Conservation (phyloP, 2,888 invertebrate species). For the Ochropacha duplaris region DNA sequence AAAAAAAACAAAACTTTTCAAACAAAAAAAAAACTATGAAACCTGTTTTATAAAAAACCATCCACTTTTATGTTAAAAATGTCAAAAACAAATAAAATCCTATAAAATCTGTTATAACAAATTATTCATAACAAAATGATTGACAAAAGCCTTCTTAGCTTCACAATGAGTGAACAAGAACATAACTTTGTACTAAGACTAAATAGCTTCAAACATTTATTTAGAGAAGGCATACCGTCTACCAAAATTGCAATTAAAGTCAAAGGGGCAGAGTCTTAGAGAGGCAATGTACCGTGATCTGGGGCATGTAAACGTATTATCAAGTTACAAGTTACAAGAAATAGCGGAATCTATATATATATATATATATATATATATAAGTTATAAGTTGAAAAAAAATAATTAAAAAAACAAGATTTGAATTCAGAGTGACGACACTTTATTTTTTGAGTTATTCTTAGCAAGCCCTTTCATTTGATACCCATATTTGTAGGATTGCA, state of each 20-base stretch:
- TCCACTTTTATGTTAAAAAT: too few species aligned
- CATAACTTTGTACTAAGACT: background rate
- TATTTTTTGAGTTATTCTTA: too few species aligned
- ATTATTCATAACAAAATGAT: background rate
- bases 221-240: constrained; percentile 30
- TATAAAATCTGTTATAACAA: background rate
- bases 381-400: too few species aligned
- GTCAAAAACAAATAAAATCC: background rate
- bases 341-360: too few species aligned
- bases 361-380: too few species aligned
- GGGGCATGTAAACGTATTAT: constrained; percentile 55
- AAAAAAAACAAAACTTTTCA: too few species aligned
- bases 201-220: constrained; percentile 22
- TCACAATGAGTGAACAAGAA: constrained; percentile 7
- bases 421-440: too few species aligned
- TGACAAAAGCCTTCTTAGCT: background rate
- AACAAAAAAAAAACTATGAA: too few species aligned
- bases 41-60: too few species aligned
- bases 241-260: constrained; percentile 60
- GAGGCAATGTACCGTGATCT: constrained; percentile 58
- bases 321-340: constrained; percentile 25
- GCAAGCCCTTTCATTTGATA: too few species aligned
- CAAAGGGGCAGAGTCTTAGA: constrained; percentile 55
- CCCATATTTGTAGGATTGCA: too few species aligned
- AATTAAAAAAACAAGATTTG: too few species aligned